Conservation (phyloP, 2,797 vertebrate genomes). For the Zalophus californianus region DNA sequence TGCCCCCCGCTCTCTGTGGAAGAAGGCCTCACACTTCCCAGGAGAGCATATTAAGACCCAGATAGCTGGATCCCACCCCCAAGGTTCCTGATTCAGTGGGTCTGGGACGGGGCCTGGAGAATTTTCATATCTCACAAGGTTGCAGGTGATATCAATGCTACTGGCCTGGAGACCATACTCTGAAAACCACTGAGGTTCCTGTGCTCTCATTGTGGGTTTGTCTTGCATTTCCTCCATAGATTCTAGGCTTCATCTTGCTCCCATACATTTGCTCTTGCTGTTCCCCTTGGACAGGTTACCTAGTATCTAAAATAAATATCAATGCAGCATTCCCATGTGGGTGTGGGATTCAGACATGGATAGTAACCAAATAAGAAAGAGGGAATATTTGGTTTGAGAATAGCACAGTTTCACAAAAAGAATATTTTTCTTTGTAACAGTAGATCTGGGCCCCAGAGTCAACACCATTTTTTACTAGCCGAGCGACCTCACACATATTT, state of each 20-base stretch:
- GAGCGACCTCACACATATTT: background rate
- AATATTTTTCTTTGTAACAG: background rate
- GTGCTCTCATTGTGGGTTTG: rapidly evolving
- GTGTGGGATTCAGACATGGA: background rate
- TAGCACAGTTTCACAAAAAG: background rate
- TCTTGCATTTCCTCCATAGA: rapidly evolving
- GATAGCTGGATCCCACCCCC: background rate
- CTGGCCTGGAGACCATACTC: background rate
- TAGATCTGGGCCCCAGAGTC: background rate
- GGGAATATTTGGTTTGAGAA: background rate
- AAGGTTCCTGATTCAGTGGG: background rate
- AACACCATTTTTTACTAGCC: background rate
- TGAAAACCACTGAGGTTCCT: background rate
- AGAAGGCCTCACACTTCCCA: background rate
- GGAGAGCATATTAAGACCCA: background rate
- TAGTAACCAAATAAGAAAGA: background rate
- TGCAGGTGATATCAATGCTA: rapidly evolving
- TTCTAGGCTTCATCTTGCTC: background rate
- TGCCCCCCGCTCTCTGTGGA: background rate
- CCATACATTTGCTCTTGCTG: rapidly evolving
- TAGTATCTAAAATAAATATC: background rate
- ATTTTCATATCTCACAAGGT: background rate
- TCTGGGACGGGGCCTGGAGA: background rate
- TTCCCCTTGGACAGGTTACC: background rate
- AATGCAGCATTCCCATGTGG: background rate